Base-by-base conservation (phyloP, 2,888 invertebrate species). In the Eupithecia insigniata region DNA sequence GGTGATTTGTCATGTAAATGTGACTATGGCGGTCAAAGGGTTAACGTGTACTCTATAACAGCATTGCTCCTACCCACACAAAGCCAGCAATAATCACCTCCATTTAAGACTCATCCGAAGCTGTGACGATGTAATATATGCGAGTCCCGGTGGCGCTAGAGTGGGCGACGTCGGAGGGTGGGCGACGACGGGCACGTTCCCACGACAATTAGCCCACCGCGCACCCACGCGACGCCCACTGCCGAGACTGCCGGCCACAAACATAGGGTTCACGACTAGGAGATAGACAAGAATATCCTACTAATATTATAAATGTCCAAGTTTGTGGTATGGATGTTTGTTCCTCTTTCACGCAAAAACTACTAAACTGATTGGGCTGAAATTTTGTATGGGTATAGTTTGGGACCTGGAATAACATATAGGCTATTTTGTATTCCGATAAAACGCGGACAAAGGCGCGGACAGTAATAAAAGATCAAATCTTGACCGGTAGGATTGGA, bases 191-290 rank as follows among this genome's bases (percentile, higher is more conserved):
- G 73, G 72, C 81, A 76, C 83, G 87, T 93, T 93, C 93, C 89
- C 93, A 93, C 93, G 92, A 88, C 88, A 91, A 93, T 93, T 92
- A 92, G 89, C 86, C 87, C 87, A 89, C 88, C 85, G 83, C 75
- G 78, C 79, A 79, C 83, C 83, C 83, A 81, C 84, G 80, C 85
- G 82, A 81, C 83, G 81, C 83, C 82, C 84, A 82, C 84, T 74
- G 75, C 75, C 76, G 58, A 69, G 61, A 32, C 61, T 66, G 71
- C 78, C 80, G 78, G 79, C 76, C 76, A 74, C 69, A 69, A 46
- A 28, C n/a, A 22, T 77, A 87, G 87, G 87, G 87, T 80, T 89
- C 83, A 77, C 61, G 55, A 51, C 46, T 51, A 30, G 22, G 30
- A 30, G 30, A 30, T 30, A 30, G 60, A 60, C 14, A 12, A 26